phyloP scores from a whole-genome alignment of 1,140 invertebrate genomes.

The Asobara japonica region DNA sequence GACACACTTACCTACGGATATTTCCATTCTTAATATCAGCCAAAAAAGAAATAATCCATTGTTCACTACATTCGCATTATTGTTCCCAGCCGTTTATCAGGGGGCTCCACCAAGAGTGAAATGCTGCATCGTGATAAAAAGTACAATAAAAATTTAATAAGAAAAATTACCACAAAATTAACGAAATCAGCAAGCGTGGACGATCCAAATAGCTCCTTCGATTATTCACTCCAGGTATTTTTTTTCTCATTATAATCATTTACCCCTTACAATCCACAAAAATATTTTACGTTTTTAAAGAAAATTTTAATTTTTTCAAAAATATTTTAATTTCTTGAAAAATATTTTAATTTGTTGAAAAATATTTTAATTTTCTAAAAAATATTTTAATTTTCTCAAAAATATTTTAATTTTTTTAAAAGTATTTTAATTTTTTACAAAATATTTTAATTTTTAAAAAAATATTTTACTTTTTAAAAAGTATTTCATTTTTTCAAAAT shows the following conservation, averaged over 20 bases:
- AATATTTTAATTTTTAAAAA: too few relatives aligned
- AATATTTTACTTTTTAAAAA: too few relatives aligned
- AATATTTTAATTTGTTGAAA: too few relatives aligned
- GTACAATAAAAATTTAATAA: conserved; percentile 84
- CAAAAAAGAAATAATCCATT: conserved; percentile 20
- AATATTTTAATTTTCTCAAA: too few relatives aligned
- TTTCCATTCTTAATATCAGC: conserved; percentile 33
- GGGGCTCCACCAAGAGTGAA: conserved; percentile 86
- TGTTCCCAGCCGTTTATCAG: conserved; percentile 75
- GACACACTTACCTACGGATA: too few relatives aligned
- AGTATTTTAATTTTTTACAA: too few relatives aligned
- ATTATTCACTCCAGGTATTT: conserved; percentile 67
- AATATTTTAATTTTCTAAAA: too few relatives aligned
- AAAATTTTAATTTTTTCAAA: neutral
- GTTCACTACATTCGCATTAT: neutral
- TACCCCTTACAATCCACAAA: conserved; percentile 14
- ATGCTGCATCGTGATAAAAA: conserved; percentile 77
- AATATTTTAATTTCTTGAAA: too few relatives aligned
- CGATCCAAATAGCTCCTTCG: conserved; percentile 70
- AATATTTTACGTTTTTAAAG: neutral
- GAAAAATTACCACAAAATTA: conserved; percentile 81
- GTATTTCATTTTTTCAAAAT: too few relatives aligned
- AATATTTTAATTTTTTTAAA: too few relatives aligned
- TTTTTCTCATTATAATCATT: conserved; percentile 18
- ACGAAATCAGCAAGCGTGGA: conserved; percentile 87